Percentiles rank a stretch among this genome's conserved stretches.
Conservation (phyloP, 1,140 invertebrate genomes). For the Whitmania pigra region DNA sequence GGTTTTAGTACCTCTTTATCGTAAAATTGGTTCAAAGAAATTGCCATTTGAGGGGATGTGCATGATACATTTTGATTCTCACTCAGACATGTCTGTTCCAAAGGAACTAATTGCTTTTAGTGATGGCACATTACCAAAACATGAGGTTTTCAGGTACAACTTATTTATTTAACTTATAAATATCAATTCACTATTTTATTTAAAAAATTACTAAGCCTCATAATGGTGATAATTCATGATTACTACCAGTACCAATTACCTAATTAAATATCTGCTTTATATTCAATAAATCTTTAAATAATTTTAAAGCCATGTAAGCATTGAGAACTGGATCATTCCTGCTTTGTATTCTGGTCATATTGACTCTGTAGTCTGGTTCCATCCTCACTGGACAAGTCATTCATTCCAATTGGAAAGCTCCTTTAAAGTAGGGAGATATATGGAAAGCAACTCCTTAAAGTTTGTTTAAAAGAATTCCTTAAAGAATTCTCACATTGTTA, state of each 20-base stretch:
- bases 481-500: constrained; percentile 21
- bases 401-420: constrained; percentile 54
- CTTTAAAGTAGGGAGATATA: constrained; percentile 54
- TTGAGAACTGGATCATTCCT: constrained; percentile 85
- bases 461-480: no score
- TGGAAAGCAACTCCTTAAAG: not conserved
- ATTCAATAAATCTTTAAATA: not conserved
- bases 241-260: not conserved
- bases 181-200: not conserved
- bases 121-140: constrained; percentile 53
- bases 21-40: constrained; percentile 65
- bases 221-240: not conserved
- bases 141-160: constrained; percentile 43
- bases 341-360: constrained; percentile 72
- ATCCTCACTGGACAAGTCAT: constrained; percentile 74
- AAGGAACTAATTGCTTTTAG: constrained; percentile 51
- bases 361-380: constrained; percentile 64
- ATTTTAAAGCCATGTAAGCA: constrained; percentile 48
- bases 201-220: not conserved
- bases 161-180: constrained; percentile 5
- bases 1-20: constrained; percentile 57
- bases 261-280: not conserved
- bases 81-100: constrained; percentile 77
- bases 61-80: constrained; percentile 75
- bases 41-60: constrained; percentile 60